phyloP scores from a whole-genome alignment of 2,888 invertebrate species.

The Odontocerum albicorne region DNA sequence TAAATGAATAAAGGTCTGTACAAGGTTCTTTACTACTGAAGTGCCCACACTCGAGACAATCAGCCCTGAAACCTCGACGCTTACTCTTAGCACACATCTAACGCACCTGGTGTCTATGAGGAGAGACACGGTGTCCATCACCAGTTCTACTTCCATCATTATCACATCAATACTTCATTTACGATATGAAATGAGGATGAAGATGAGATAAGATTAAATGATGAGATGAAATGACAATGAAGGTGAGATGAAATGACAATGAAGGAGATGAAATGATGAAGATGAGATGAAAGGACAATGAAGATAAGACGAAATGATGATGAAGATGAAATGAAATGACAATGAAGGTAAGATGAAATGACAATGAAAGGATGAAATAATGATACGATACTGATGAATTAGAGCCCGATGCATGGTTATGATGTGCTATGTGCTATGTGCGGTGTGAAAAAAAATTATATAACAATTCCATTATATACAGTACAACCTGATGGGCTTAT shows the following conservation, averaged over 20 bases:
- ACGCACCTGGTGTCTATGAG: background rate
- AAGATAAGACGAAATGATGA: background rate
- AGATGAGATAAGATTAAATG: background rate
- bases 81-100: conserved; percentile 17
- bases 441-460: too few relatives aligned
- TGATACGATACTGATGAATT: background rate
- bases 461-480: too few relatives aligned
- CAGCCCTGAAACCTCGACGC: conserved; percentile 24
- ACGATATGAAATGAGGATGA: background rate
- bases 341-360: background rate
- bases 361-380: background rate
- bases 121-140: conserved; percentile 1
- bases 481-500: too few relatives aligned
- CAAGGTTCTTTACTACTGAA: conserved; percentile 25
- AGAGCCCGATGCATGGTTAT: background rate
- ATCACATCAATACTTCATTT: too few relatives aligned
- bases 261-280: background rate
- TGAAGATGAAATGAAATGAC: background rate
- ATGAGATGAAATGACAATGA: background rate
- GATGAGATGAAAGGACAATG: background rate
- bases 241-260: background rate
- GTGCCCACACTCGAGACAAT: conserved; percentile 13
- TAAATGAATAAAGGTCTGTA: too few relatives aligned
- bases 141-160: too few relatives aligned
- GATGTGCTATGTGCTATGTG: too few relatives aligned